Conservation (phyloP, 2,113 vertebrate genomes). For the Phyllostomus hastatus region DNA sequence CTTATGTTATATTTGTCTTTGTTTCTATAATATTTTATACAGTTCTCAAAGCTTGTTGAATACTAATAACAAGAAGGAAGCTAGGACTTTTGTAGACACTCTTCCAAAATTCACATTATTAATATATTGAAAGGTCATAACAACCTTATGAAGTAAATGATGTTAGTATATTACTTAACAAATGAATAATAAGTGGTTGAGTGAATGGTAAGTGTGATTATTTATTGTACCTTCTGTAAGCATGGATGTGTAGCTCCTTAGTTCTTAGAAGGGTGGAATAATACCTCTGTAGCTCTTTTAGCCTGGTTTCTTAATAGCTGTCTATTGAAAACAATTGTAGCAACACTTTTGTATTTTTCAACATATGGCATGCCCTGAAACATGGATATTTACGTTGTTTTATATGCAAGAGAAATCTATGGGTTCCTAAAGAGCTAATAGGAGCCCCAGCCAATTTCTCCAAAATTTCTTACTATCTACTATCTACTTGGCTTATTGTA, state of each 20-base stretch:
- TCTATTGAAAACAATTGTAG: neutral
- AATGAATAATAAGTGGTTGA: neutral
- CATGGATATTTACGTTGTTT: neutral
- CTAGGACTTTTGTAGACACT: neutral
- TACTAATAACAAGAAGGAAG: neutral
- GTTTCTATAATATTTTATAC: neutral
- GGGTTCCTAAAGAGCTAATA: neutral
- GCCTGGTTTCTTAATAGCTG: neutral
- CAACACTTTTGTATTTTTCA: neutral
- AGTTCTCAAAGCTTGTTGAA: neutral
- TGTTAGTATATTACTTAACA: neutral
- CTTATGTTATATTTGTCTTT: neutral
- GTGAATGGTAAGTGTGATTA: neutral
- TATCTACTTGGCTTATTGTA: neutral
- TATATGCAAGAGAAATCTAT: neutral
- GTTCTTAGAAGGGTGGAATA: neutral
- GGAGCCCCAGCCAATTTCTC: neutral
- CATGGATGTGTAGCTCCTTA: neutral
- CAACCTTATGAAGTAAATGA: neutral
- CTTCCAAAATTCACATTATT: neutral
- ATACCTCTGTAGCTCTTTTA: neutral
- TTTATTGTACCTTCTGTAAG: neutral
- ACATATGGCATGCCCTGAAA: neutral
- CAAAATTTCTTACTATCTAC: neutral
- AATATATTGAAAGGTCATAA: neutral